phyloP scores from a whole-genome alignment of 1,140 invertebrate genomes.

The Dreissena rostriformis region DNA sequence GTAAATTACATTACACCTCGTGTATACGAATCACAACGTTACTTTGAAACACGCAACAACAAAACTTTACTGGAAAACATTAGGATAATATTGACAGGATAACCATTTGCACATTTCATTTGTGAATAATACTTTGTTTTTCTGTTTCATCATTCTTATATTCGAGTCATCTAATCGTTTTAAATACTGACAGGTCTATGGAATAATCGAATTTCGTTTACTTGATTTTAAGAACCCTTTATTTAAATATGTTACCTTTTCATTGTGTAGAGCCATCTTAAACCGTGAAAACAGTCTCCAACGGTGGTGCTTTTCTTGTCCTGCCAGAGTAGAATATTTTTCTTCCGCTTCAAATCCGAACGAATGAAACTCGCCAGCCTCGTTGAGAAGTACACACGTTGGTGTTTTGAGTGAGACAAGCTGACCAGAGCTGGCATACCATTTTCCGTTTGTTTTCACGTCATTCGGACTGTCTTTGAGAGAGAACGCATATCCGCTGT shows the following conservation, averaged over 20 bases:
- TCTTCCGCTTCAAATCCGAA: conserved; percentile 61
- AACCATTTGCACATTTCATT: too few species aligned
- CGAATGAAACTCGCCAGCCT: conserved; percentile 13
- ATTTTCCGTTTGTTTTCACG: too few species aligned
- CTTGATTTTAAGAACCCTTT: neutral
- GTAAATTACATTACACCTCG: too few species aligned
- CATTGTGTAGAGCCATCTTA: conserved; percentile 53
- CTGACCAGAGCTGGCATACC: neutral
- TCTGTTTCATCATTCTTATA: too few species aligned
- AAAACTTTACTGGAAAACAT: too few species aligned
- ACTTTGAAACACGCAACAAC: too few species aligned
- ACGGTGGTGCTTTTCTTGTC: conserved; percentile 25
- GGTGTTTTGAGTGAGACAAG: conserved; percentile 49
- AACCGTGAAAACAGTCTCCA: conserved; percentile 53
- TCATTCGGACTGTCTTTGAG: too few species aligned
- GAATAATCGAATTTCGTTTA: neutral
- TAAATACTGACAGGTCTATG: neutral
- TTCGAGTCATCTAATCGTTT: too few species aligned
- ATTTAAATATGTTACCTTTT: neutral
- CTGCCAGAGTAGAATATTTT: conserved; percentile 41
- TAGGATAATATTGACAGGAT: too few species aligned
- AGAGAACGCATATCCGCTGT: too few species aligned
- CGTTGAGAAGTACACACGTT: conserved; percentile 39
- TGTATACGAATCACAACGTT: too few species aligned
- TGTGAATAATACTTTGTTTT: too few species aligned